Evolutionary conservation across 2,797 vertebrate species (phyloP).

Genomic region (Gymnothorax javanicus): DNA sequence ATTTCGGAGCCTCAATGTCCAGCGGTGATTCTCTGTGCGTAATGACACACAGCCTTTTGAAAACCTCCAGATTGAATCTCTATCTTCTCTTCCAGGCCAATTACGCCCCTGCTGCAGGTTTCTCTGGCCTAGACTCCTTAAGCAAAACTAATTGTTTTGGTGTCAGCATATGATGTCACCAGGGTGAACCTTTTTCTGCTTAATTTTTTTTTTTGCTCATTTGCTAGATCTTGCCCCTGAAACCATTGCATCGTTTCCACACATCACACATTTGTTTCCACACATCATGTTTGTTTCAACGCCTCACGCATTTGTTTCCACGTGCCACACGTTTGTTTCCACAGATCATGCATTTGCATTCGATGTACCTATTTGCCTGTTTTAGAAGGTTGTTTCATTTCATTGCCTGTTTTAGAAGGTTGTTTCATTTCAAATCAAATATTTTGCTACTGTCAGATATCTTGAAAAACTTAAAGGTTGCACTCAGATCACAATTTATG

Average conservation of each 20-base stretch:
- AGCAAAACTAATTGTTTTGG: not conserved
- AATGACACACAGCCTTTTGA: not conserved
- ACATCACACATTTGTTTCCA: not conserved
- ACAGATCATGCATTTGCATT: not conserved
- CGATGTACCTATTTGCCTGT: not conserved
- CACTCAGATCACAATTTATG: slow-evolving; percentile 22
- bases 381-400: not conserved
- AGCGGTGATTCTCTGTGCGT: not conserved
- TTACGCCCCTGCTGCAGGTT: not conserved
- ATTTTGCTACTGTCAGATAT: slow-evolving; percentile 11
- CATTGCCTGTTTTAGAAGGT: not conserved
- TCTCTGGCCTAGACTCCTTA: not conserved
- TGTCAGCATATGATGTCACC: not conserved
- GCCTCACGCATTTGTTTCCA: not conserved
- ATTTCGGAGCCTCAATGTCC: too few species aligned
- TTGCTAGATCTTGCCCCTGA: not conserved
- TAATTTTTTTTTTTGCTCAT: not conserved
- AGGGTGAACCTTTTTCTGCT: not conserved
- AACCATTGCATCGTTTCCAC: not conserved
- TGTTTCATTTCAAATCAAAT: not conserved
- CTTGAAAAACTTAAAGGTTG: slow-evolving; percentile 27
- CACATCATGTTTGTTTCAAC: not conserved
- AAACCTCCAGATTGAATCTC: not conserved
- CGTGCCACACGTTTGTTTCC: not conserved
- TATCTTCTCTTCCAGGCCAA: not conserved